Conservation (phyloP, 2,113 vertebrate species). For the Chaetodon auriga region DNA sequence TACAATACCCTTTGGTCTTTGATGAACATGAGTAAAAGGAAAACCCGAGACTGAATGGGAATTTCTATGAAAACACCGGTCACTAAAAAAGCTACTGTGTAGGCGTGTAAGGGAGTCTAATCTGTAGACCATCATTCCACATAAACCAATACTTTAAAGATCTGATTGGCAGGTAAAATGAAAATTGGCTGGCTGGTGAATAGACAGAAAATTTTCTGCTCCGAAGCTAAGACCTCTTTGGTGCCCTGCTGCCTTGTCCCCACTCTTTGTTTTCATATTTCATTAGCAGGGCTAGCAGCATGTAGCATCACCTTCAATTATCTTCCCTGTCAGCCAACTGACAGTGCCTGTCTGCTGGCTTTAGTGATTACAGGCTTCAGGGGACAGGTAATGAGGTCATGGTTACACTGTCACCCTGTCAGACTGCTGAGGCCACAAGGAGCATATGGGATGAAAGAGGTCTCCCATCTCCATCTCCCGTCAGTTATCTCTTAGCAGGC, state of each 20-base stretch:
- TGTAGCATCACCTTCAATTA: constrained; percentile 77
- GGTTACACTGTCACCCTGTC: constrained; percentile 63
- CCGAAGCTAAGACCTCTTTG: constrained; percentile 9
- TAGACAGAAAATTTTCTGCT: neutral
- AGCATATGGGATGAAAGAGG: constrained; percentile 50
- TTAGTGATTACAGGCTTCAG: constrained; percentile 79
- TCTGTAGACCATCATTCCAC: neutral
- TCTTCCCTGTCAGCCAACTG: constrained; percentile 64
- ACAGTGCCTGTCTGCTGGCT: constrained; percentile 69
- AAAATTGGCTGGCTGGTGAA: neutral
- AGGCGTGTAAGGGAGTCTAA: neutral
- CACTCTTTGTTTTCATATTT: constrained; percentile 76
- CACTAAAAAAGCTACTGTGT: neutral
- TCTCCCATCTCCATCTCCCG: constrained; percentile 42
- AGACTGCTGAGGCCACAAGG: constrained; percentile 64
- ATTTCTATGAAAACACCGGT: neutral
- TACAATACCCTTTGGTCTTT: neutral
- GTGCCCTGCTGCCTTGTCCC: constrained; percentile 22
- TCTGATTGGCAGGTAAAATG: neutral
- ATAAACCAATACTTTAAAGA: neutral
- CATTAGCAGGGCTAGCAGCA: constrained; percentile 62
- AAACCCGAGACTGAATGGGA: neutral
- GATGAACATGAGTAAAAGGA: neutral
- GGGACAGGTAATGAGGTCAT: constrained; percentile 80
- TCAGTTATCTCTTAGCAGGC: constrained; percentile 12